These are phyloP conservation scores for Dioctria linearis DNA, from an alignment of 2,888 invertebrate species.

Conservation along the genomic window DNA sequence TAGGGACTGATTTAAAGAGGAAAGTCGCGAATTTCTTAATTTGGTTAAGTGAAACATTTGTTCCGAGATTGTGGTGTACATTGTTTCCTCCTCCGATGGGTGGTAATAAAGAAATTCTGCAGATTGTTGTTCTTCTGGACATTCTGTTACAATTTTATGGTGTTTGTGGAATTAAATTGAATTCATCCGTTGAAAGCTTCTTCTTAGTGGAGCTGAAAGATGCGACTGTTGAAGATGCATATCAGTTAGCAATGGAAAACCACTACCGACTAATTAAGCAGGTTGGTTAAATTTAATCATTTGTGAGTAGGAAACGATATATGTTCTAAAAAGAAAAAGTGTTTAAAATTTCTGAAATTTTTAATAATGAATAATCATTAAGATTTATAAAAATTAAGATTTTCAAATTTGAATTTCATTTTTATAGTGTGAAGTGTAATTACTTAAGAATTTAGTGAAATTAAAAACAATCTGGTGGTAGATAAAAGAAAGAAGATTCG, in stretches of 20 bases:
- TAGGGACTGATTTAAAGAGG: too few relatives aligned
- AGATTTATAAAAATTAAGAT: too few relatives aligned
- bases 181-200: slow-evolving; percentile 14
- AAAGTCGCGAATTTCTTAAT: background rate
- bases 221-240: slow-evolving; percentile 20
- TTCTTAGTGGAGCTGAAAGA: slow-evolving; percentile 33
- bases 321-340: too few relatives aligned
- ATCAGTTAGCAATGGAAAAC: slow-evolving; percentile 21
- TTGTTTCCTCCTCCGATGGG: background rate
- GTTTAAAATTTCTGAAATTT: too few relatives aligned
- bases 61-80: background rate
- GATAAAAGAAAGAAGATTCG: too few relatives aligned
- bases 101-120: background rate
- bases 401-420: too few relatives aligned
- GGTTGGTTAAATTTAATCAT: background rate
- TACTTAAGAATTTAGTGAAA: too few relatives aligned
- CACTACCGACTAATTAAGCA: slow-evolving; percentile 21
- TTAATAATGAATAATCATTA: too few relatives aligned
- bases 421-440: too few relatives aligned
- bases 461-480: too few relatives aligned
- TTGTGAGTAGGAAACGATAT: too few relatives aligned
- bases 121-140: background rate
- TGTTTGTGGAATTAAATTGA: background rate
- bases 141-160: background rate
- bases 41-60: background rate